Evolutionary conservation across 1,140 invertebrate genomes (phyloP), one percentile per base, ranked within the genome.

Genomic region (Anagrus nilaparvatae): DNA sequence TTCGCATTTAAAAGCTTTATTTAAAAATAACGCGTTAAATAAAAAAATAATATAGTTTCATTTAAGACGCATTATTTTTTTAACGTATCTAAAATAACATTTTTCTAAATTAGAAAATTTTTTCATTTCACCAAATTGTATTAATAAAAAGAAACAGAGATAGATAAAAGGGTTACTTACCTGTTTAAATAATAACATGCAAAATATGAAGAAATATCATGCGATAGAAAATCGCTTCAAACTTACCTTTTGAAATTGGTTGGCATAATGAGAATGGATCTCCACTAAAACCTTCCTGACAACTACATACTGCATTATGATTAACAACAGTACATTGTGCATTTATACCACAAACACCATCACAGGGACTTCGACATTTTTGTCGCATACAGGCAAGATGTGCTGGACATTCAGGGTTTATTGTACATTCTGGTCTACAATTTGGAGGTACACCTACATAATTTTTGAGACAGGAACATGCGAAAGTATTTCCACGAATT

Each of bases 361-460:
- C 59, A 45, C 71, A 73, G 2, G 71, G 70, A 50, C 72, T 68
- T 12, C 59, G 59, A 48, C 71, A 73, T 32, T 68, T 67, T 41
- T 70, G 63, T 42, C 67, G 65, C 54, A 74, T 57, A 47, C 69
- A 68, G n/a, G 74, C 70, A 9, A 70, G 53, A 36, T 70, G 58
- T 34, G 67, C 58, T 25, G 69, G 58, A 56, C 76, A 78, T 45
- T 78, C 75, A 3, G 71, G 65, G 55, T 72, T 74, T 21, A 76
- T 71, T 0, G 68, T 70, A 59, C 72, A 72, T 57, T 78, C 68
- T 5, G 75, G 74, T 37, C 73, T 55, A 31, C 75, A 78, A 44
- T 72, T 73, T 3, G 74, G 75, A 10, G 75, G 74, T 9, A 59
- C 54, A 40, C 75, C 74, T 13, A 76, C 63, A 50, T 77, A 77